Evolutionary conservation across 1,140 invertebrate species (phyloP).

Genomic region (Choristoneura fumiferana): DNA sequence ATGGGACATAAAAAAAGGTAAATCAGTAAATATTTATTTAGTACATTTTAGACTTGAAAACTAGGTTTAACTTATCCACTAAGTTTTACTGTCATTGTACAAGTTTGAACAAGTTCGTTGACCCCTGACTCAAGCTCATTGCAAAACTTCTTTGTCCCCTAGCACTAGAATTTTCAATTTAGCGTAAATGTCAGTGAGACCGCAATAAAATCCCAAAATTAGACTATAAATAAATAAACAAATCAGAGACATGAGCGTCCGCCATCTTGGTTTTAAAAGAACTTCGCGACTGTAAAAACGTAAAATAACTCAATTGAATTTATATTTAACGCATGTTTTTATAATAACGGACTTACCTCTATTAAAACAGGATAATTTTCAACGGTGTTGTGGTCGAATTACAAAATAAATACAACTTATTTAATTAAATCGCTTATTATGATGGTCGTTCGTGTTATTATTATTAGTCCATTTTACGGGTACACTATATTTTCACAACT

Average conservation of each 20-base stretch:
- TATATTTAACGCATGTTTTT: neutral
- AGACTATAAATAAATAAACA: slow-evolving; percentile 18
- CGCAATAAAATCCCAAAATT: slow-evolving; percentile 12
- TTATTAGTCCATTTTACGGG: slow-evolving; percentile 4
- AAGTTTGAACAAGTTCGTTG: slow-evolving; percentile 55
- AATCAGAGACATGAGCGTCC: slow-evolving; percentile 5
- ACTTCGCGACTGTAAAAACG: neutral
- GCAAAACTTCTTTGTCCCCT: slow-evolving; percentile 1
- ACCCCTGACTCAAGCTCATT: slow-evolving; percentile 34
- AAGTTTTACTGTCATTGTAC: slow-evolving; percentile 13
- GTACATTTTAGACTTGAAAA: no score
- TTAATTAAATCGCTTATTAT: neutral
- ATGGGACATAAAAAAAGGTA: no score
- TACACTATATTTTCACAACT: neutral
- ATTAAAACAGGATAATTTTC: neutral
- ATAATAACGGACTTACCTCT: neutral
- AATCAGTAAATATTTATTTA: no score
- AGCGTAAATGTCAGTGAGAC: slow-evolving; percentile 6
- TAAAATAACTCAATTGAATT: neutral
- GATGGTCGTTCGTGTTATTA: slow-evolving; percentile 1
- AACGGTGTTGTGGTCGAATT: slow-evolving; percentile 1
- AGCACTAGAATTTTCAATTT: neutral
- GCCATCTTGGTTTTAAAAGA: slow-evolving; percentile 8
- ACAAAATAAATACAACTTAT: neutral
- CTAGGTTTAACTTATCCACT: no score